These are phyloP conservation scores for Bubo bubo DNA, from an alignment of 2,113 vertebrate species.

Conservation along the genomic window DNA sequence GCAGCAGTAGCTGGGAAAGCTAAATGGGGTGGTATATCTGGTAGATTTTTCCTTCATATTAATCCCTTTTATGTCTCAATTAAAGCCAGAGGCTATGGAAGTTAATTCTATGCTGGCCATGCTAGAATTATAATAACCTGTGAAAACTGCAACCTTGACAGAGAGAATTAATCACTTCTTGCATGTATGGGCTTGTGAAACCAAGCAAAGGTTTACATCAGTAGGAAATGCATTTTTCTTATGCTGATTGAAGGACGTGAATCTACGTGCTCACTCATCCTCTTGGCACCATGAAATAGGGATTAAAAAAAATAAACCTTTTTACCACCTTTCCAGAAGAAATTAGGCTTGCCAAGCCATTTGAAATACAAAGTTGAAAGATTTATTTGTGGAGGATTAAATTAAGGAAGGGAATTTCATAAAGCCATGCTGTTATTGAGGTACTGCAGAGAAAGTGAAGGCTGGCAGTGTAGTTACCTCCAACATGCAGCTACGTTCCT, in stretches of 20 bases:
- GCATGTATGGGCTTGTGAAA: constrained; percentile 41
- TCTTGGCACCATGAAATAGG: not conserved
- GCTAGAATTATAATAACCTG: constrained; percentile 45
- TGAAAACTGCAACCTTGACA: constrained; percentile 59
- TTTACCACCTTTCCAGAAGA: not conserved
- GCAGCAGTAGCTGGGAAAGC: constrained; percentile 10
- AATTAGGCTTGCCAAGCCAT: not conserved
- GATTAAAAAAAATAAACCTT: constrained; percentile 3
- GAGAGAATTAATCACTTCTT: constrained; percentile 38
- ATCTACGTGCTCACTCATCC: not conserved
- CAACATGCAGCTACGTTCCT: not conserved
- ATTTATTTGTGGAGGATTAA: constrained; percentile 15
- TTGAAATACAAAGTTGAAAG: constrained; percentile 1
- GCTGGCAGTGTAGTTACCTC: not conserved
- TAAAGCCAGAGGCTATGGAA: constrained; percentile 56
- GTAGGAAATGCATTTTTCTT: constrained; percentile 41
- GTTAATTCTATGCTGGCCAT: constrained; percentile 47
- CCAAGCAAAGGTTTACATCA: not conserved
- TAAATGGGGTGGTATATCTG: not conserved
- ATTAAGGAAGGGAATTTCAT: not conserved
- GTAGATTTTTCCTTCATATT: constrained; percentile 35
- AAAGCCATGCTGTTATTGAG: not conserved
- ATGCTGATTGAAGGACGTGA: not conserved
- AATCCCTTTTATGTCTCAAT: constrained; percentile 63
- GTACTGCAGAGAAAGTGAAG: not conserved